Evolutionary conservation across 2,113 vertebrate species (phyloP).

Genomic region (Maccullochella peelii): DNA sequence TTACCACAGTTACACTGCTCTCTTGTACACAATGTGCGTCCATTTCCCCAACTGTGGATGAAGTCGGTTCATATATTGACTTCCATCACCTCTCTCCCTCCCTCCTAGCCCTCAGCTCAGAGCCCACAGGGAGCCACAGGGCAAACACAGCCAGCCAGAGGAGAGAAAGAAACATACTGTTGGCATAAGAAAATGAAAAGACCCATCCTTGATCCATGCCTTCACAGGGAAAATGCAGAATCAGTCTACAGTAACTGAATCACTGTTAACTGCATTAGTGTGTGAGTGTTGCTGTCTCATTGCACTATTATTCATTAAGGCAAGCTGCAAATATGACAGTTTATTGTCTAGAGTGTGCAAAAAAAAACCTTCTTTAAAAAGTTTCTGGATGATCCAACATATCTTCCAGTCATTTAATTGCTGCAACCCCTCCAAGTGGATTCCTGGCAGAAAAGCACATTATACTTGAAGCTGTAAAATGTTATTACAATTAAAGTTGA

Average conservation of each 20-base stretch:
- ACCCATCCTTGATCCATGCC: neutral
- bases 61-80: constrained; percentile 49
- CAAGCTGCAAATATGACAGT: constrained; percentile 8
- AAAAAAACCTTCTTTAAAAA: constrained; percentile 13
- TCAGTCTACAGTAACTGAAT: neutral
- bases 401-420: constrained; percentile 53
- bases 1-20: constrained; percentile 7
- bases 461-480: constrained; percentile 38
- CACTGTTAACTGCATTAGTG: constrained; percentile 12
- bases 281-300: constrained; percentile 9
- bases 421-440: constrained; percentile 39
- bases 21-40: constrained; percentile 1
- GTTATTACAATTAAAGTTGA: constrained; percentile 53
- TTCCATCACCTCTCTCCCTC: constrained; percentile 22
- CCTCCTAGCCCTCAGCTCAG: constrained; percentile 10
- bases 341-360: constrained; percentile 6
- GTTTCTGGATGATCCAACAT: constrained; percentile 24
- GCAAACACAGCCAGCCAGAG: constrained; percentile 36
- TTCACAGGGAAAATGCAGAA: neutral
- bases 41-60: constrained; percentile 18
- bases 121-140: constrained; percentile 18
- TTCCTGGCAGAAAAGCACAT: constrained; percentile 34
- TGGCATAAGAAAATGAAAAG: neutral
- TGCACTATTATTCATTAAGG: constrained; percentile 19
- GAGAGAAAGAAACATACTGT: neutral